phyloP scores from a whole-genome alignment of 2,113 vertebrate genomes.

The Gila orcuttii region DNA sequence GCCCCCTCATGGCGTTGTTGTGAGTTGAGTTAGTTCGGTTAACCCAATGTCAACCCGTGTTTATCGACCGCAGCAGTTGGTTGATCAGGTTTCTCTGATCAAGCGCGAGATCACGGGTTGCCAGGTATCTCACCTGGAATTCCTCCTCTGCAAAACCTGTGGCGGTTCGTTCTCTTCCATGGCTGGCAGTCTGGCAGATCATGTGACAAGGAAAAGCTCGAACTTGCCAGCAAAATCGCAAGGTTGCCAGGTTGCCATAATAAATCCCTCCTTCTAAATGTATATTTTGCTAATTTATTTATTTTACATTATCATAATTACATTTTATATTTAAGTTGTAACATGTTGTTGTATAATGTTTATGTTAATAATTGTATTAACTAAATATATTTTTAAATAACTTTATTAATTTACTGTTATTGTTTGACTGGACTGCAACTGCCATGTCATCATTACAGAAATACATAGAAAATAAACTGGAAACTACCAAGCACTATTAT shows the following conservation, averaged over 20 bases:
- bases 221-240: background rate
- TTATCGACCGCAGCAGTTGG: background rate
- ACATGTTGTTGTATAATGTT: background rate
- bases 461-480: too few relatives aligned
- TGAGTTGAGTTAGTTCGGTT: background rate
- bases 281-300: background rate
- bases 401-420: too few relatives aligned
- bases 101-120: constrained; percentile 12
- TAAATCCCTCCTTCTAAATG: background rate
- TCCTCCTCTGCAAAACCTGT: background rate
- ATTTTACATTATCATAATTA: background rate
- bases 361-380: too few relatives aligned
- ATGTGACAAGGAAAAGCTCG: background rate
- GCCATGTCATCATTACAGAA: too few relatives aligned
- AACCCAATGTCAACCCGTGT: background rate
- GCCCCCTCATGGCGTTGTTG: background rate
- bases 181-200: background rate
- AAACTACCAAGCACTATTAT: too few relatives aligned
- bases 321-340: background rate
- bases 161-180: background rate
- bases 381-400: too few relatives aligned
- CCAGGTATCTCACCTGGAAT: constrained; percentile 22
- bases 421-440: too few relatives aligned
- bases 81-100: background rate
- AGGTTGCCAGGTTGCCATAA: background rate